A percentile compares a stretch with the other conserved stretches of the same genome.
Evolutionary conservation across 2,113 vertebrate species (phyloP).

Genomic region (Anseranas semipalmata): DNA sequence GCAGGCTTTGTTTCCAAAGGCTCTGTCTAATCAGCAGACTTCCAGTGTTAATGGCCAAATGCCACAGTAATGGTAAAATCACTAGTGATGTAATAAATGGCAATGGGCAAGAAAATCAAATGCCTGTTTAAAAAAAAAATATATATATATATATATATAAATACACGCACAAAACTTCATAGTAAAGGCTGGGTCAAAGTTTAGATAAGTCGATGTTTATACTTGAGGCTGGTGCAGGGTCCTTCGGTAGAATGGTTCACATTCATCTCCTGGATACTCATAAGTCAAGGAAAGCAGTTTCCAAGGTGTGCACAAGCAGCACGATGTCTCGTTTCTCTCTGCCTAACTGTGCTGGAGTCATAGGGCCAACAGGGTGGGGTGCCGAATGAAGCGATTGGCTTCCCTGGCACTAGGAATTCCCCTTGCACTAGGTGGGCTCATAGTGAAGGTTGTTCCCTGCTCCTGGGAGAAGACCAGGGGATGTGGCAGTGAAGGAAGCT

Average conservation of each 20-base stretch:
- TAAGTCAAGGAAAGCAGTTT: background rate
- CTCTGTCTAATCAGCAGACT: conserved; percentile 72
- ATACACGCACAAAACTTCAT: background rate
- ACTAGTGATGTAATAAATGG: background rate
- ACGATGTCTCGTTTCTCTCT: background rate
- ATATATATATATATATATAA: no score
- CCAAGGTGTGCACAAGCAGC: background rate
- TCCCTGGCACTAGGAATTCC: background rate
- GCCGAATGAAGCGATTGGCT: background rate
- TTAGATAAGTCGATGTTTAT: background rate
- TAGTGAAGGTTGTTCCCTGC: background rate
- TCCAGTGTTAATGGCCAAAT: conserved; percentile 13
- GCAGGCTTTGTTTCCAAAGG: background rate
- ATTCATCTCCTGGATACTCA: background rate
- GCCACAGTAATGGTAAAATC: background rate
- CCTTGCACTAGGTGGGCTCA: background rate
- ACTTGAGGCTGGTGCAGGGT: background rate
- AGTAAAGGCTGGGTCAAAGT: background rate
- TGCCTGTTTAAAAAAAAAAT: background rate
- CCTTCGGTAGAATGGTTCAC: background rate
- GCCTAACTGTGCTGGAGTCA: background rate
- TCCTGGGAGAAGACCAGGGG: background rate
- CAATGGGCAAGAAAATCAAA: conserved; percentile 32
- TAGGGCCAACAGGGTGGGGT: background rate
- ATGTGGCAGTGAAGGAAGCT: background rate